Percentiles rank a stretch among this genome's conserved stretches.
Conservation (phyloP, 2,888 invertebrate genomes). For the Thera britannica region DNA sequence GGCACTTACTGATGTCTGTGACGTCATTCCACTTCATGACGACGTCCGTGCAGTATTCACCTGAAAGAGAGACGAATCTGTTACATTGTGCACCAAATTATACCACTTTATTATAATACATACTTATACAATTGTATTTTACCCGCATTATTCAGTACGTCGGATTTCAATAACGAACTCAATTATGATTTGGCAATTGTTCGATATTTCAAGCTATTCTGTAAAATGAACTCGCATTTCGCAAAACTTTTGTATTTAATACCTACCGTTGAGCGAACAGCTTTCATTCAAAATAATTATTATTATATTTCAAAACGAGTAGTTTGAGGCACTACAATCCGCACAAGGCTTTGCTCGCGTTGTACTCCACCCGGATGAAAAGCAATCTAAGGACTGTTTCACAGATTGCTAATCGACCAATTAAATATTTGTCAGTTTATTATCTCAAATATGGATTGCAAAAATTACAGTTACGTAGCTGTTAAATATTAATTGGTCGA, state of each 20-base stretch:
- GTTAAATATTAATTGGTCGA: too few species aligned
- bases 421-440: too few species aligned
- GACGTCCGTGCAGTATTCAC: constrained; percentile 79
- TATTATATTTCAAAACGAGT: too few species aligned
- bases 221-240: constrained; percentile 14
- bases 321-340: too few species aligned
- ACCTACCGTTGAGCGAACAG: constrained; percentile 1
- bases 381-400: too few species aligned
- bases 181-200: constrained; percentile 23
- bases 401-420: too few species aligned
- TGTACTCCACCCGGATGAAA: neutral
- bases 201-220: constrained; percentile 21
- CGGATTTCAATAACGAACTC: constrained; percentile 24
- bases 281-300: neutral
- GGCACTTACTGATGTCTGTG: constrained; percentile 78
- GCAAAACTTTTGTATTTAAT: constrained; percentile 12
- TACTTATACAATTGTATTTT: neutral
- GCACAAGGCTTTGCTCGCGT: too few species aligned
- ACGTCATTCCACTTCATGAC: constrained; percentile 83
- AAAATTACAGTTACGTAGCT: too few species aligned
- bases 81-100: constrained; percentile 25
- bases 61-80: constrained; percentile 60
- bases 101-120: constrained; percentile 4
- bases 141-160: constrained; percentile 14
- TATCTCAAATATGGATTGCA: too few species aligned